These are phyloP conservation scores for Dorcus hopei DNA, from an alignment of 2,888 invertebrate species.

Conservation along the genomic window DNA sequence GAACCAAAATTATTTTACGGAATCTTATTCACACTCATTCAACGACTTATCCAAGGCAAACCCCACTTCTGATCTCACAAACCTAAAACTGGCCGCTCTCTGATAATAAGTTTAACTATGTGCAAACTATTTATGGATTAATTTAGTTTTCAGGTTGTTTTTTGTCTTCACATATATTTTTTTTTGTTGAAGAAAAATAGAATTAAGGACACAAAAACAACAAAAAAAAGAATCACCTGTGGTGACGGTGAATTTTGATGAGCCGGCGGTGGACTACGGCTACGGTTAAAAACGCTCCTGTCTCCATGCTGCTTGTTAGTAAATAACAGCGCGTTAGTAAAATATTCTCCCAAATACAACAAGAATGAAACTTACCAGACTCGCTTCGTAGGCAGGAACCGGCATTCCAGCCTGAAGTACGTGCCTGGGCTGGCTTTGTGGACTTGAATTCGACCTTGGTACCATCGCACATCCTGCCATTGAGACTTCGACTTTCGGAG, in stretches of 20 bases:
- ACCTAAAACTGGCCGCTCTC: too few relatives aligned
- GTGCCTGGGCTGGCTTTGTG: slow-evolving; percentile 55
- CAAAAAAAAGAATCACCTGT: slow-evolving; percentile 55
- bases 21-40: too few relatives aligned
- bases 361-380: slow-evolving; percentile 61
- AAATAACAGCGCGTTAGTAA: slow-evolving; percentile 33
- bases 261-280: slow-evolving; percentile 80
- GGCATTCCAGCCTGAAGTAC: slow-evolving; percentile 56
- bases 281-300: slow-evolving; percentile 42
- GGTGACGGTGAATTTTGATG: slow-evolving; percentile 77
- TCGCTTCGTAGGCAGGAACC: slow-evolving; percentile 61
- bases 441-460: slow-evolving; percentile 44
- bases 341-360: background rate
- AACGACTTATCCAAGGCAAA: too few relatives aligned
- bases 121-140: too few relatives aligned
- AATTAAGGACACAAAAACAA: slow-evolving; percentile 11
- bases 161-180: too few relatives aligned
- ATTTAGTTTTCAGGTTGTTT: too few relatives aligned
- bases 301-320: slow-evolving; percentile 59
- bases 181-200: too few relatives aligned
- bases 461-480: slow-evolving; percentile 56
- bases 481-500: slow-evolving; percentile 56
- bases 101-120: too few relatives aligned
- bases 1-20: too few relatives aligned
- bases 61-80: too few relatives aligned